phyloP scores from a whole-genome alignment of 2,797 vertebrate genomes.

The Cottoperca gobio region DNA sequence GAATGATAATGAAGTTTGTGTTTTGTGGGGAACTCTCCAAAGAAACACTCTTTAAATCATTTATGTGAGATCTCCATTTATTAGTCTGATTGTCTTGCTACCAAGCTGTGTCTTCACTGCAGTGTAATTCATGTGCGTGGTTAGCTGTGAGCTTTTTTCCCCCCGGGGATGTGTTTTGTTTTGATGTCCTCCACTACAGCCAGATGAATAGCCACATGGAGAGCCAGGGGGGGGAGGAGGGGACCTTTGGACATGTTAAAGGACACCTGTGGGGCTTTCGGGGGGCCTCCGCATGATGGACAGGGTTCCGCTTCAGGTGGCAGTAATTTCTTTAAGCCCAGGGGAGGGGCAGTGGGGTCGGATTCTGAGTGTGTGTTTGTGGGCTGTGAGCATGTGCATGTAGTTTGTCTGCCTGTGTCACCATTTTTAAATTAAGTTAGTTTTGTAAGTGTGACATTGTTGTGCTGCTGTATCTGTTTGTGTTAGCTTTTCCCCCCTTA shows the following conservation, averaged over 20 bases:
- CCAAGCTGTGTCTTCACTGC: conserved; percentile 48
- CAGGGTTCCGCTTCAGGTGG: conserved; percentile 84
- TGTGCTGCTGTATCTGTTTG: background rate
- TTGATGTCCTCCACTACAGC: conserved; percentile 73
- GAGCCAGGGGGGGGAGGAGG: conserved; percentile 40
- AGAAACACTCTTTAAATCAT: conserved; percentile 6
- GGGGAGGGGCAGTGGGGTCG: conserved; percentile 53
- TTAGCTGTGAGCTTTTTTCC: conserved; percentile 59
- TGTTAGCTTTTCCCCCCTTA: background rate
- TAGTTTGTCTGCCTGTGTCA: background rate
- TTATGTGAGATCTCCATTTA: conserved; percentile 18
- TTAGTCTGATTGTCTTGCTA: conserved; percentile 43
- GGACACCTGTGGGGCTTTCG: conserved; percentile 81
- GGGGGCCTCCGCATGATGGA: conserved; percentile 78
- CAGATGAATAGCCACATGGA: conserved; percentile 79
- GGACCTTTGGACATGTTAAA: conserved; percentile 74
- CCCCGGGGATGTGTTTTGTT: conserved; percentile 77
- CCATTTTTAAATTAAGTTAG: background rate
- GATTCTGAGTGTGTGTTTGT: conserved; percentile 30
- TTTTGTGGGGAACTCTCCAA: background rate
- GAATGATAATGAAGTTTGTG: conserved; percentile 3
- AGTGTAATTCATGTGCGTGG: conserved; percentile 66
- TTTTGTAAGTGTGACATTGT: background rate
- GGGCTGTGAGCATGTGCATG: background rate
- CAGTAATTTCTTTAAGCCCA: conserved; percentile 76